Evolutionary conservation across 2,797 vertebrate species (phyloP).

Genomic region (Champsocephalus esox): DNA sequence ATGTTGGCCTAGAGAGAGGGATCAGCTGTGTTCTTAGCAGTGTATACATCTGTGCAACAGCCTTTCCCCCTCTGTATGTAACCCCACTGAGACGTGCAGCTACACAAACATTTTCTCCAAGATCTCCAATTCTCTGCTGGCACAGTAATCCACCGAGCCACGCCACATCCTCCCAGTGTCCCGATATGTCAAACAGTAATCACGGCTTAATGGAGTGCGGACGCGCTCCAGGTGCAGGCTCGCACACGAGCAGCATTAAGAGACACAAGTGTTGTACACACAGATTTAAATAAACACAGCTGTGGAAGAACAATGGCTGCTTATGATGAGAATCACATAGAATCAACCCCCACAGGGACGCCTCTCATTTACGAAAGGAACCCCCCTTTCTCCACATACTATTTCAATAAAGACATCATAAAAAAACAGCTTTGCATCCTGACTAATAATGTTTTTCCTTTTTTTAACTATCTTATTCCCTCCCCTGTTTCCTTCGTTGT

Average conservation of each 20-base stretch:
- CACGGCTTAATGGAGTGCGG: conserved; percentile 28
- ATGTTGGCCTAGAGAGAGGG: background rate
- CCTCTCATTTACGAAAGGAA: conserved; percentile 61
- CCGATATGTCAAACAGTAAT: conserved; percentile 29
- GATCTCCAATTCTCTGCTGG: conserved; percentile 2
- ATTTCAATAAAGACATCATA: conserved; percentile 58
- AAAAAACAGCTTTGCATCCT: conserved; percentile 53
- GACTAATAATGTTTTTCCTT: conserved; percentile 48
- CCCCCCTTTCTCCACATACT: conserved; percentile 18
- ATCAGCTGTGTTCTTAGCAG: background rate
- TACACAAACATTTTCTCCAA: conserved; percentile 5
- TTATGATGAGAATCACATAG: conserved; percentile 55
- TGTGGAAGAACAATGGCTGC: conserved; percentile 65
- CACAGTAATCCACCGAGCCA: conserved; percentile 16
- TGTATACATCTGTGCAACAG: background rate
- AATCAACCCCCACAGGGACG: conserved; percentile 43
- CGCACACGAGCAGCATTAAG: conserved; percentile 32
- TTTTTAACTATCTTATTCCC: conserved; percentile 2
- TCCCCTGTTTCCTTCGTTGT: background rate
- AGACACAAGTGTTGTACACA: conserved; percentile 38
- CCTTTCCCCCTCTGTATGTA: background rate
- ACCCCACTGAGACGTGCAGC: conserved; percentile 16
- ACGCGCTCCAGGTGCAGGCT: conserved; percentile 38
- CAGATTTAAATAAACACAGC: conserved; percentile 70
- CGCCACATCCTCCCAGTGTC: conserved; percentile 18